Evolutionary conservation across 35 echinoderm and acorn worm species (phyloP).

Genomic region (Acanthaster planci): DNA sequence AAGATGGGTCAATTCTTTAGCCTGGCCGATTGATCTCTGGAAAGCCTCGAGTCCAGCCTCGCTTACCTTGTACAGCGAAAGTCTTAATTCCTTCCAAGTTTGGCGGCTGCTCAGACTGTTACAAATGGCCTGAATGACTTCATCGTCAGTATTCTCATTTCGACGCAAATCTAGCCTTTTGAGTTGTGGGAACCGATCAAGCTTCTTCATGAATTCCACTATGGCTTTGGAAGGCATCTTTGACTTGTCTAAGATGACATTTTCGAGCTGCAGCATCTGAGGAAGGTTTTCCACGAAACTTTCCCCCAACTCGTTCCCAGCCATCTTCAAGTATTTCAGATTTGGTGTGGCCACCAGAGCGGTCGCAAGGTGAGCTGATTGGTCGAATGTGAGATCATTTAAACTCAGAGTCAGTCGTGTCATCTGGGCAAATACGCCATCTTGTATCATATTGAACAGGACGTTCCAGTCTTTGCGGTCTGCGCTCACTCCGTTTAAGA

Average conservation of each 20-base stretch:
- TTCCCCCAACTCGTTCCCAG: conserved; percentile 39
- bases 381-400: conserved; percentile 13
- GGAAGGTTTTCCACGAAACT: conserved; percentile 26
- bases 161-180: conserved; percentile 29
- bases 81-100: not conserved
- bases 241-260: conserved; percentile 41
- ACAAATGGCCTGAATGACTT: not conserved
- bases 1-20: conserved; percentile 7
- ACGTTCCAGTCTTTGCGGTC: conserved; percentile 3
- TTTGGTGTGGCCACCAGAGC: not conserved
- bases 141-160: conserved; percentile 6
- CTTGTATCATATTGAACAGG: conserved; percentile 31
- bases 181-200: conserved; percentile 4
- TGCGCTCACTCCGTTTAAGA: conserved; percentile 39
- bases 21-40: not conserved
- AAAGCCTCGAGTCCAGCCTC: conserved; percentile 4
- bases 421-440: conserved; percentile 1
- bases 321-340: conserved; percentile 41
- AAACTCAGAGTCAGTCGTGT: conserved; percentile 38
- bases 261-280: conserved; percentile 9
- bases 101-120: not conserved
- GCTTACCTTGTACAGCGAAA: conserved; percentile 38
- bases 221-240: conserved; percentile 31
- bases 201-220: conserved; percentile 7
- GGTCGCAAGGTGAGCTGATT: conserved; percentile 2